Conservation (phyloP, 1,140 invertebrate species). For the Orchesella cincta region DNA sequence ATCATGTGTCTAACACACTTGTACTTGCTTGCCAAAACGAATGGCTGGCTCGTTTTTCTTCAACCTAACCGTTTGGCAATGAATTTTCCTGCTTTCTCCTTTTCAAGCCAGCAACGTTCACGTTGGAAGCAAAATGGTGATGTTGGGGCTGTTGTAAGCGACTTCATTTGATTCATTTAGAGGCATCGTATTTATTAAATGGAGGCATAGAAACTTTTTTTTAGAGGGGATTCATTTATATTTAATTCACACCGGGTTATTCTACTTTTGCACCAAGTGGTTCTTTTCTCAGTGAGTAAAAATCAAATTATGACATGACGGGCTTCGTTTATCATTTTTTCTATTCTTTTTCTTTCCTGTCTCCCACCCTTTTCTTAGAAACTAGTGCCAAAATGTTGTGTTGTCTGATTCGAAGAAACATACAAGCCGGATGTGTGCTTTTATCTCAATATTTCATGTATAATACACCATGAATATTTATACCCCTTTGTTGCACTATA, state of each 20-base stretch:
- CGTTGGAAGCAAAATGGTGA: neutral
- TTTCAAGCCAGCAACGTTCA: too few species aligned
- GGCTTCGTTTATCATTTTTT: neutral
- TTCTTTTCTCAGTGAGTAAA: neutral
- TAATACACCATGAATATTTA: too few species aligned
- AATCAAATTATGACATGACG: slow-evolving; percentile 19
- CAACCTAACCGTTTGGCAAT: slow-evolving; percentile 7
- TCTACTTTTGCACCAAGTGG: neutral
- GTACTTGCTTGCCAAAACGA: slow-evolving; percentile 13
- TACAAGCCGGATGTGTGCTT: too few species aligned
- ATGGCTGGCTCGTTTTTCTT: slow-evolving; percentile 15
- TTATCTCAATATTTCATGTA: too few species aligned
- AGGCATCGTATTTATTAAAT: neutral
- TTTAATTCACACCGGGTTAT: slow-evolving; percentile 13
- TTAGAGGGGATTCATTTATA: slow-evolving; percentile 3
- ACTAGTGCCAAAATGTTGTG: neutral
- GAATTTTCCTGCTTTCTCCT: slow-evolving; percentile 4
- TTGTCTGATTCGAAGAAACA: neutral
- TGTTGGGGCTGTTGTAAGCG: neutral
- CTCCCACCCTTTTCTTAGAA: neutral
- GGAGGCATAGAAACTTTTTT: too few species aligned
- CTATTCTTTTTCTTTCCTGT: neutral
- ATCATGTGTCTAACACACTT: slow-evolving; percentile 21
- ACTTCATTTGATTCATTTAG: slow-evolving; percentile 6
- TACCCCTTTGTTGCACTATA: too few species aligned